phyloP scores from a whole-genome alignment of 2,113 vertebrate species.

The Nannospalax galili region DNA sequence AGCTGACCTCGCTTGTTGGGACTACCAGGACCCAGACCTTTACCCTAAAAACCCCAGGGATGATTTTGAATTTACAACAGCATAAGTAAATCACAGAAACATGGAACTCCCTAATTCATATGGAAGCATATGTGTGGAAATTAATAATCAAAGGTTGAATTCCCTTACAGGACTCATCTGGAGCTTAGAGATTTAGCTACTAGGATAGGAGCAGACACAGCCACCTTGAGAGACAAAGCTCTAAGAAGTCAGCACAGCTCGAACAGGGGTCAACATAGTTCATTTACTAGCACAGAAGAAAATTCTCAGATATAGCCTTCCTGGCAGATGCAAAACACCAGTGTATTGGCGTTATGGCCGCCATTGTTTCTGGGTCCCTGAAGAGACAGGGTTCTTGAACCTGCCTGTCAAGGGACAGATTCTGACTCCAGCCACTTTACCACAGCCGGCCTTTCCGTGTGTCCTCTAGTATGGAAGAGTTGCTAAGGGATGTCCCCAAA shows the following conservation, averaged over 20 bases:
- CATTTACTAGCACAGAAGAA: fast-evolving
- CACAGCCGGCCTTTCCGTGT: fast-evolving
- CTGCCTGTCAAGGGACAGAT: neutral
- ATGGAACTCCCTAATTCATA: fast-evolving
- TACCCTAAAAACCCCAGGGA: neutral
- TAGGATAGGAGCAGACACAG: neutral
- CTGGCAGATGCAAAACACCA: neutral
- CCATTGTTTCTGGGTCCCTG: neutral
- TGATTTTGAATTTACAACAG: neutral
- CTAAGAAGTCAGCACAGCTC: neutral
- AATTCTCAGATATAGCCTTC: neutral
- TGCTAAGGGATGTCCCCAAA: neutral
- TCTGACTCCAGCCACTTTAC: neutral
- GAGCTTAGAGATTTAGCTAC: neutral
- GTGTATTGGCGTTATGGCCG: no score
- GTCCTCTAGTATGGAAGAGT: neutral
- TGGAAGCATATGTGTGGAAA: fast-evolving
- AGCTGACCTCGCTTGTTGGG: neutral
- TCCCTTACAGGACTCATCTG: neutral
- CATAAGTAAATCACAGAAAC: neutral
- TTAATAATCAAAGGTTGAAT: neutral
- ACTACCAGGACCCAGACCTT: neutral
- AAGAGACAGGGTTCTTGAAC: neutral
- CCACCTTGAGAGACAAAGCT: no score
- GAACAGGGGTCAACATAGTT: fast-evolving